phyloP scores from a whole-genome alignment of 2,888 invertebrate genomes.

The Imbricaverruca yamaguchii region DNA sequence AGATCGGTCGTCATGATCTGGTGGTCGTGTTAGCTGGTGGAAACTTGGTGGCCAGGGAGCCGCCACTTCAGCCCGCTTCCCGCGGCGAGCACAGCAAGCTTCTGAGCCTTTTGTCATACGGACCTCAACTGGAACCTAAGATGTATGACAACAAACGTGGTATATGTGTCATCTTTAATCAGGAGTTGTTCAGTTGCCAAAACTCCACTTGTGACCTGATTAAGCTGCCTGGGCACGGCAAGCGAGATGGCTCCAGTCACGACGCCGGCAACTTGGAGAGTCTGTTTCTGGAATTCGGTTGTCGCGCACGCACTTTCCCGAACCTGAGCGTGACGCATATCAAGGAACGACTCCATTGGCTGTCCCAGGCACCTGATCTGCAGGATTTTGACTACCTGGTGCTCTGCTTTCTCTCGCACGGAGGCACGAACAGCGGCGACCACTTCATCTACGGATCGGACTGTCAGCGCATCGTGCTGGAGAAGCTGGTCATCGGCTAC shows the following conservation, averaged over 20 bases:
- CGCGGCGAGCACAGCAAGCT: neutral
- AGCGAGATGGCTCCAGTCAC: neutral
- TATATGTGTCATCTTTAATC: neutral
- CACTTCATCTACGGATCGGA: constrained; percentile 9
- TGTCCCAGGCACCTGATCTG: neutral
- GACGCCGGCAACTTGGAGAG: neutral
- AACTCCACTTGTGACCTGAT: neutral
- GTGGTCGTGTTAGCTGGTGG: neutral
- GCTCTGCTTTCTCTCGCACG: neutral
- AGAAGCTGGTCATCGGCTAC: neutral
- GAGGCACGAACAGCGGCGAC: neutral
- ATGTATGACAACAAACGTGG: neutral
- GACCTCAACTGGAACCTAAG: no score
- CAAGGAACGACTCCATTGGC: neutral
- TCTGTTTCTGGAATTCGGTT: neutral
- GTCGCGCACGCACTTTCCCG: neutral
- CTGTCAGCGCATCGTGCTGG: neutral
- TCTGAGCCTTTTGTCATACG: no score
- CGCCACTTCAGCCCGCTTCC: neutral
- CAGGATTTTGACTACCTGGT: neutral
- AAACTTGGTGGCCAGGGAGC: no score
- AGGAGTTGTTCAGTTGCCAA: neutral
- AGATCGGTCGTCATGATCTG: neutral
- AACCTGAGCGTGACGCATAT: neutral
- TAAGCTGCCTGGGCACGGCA: neutral